Conservation (phyloP, 2,113 vertebrate genomes). For the Stomatorhinus ivindoensis region DNA sequence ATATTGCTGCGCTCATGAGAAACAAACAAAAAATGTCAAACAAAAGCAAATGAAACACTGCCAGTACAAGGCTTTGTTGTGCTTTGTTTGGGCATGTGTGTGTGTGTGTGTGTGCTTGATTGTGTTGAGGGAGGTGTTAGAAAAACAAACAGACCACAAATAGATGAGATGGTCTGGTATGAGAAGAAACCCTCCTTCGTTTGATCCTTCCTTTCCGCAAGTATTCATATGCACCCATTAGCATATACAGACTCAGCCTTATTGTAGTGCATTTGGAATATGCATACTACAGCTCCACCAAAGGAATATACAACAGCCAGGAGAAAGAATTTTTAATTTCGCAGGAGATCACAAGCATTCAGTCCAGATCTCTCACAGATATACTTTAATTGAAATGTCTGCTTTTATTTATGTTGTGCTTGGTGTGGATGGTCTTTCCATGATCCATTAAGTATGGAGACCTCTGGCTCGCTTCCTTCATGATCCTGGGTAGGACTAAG, state of each 20-base stretch:
- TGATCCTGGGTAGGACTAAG: neutral
- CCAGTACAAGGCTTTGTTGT: constrained; percentile 41
- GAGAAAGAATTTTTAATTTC: neutral
- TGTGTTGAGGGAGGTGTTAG: neutral
- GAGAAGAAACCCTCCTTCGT: neutral
- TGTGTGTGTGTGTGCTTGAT: neutral
- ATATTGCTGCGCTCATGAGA: constrained; percentile 49
- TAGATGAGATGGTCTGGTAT: neutral
- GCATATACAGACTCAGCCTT: neutral
- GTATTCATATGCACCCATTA: neutral
- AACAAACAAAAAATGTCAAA: constrained; percentile 36
- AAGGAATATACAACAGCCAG: neutral
- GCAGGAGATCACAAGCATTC: neutral
- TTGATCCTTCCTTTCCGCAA: neutral
- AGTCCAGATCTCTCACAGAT: neutral
- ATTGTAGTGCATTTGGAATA: neutral
- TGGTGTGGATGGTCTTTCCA: neutral
- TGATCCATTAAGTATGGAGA: neutral
- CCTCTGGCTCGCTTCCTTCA: neutral
- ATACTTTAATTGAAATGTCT: neutral
- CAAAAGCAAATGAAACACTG: constrained; percentile 58
- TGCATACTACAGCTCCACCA: neutral
- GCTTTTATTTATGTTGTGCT: neutral
- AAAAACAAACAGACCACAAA: neutral
- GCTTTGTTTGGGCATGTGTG: constrained; percentile 43